phyloP scores from a whole-genome alignment of 2,888 invertebrate species.

The Metalampra italica region DNA sequence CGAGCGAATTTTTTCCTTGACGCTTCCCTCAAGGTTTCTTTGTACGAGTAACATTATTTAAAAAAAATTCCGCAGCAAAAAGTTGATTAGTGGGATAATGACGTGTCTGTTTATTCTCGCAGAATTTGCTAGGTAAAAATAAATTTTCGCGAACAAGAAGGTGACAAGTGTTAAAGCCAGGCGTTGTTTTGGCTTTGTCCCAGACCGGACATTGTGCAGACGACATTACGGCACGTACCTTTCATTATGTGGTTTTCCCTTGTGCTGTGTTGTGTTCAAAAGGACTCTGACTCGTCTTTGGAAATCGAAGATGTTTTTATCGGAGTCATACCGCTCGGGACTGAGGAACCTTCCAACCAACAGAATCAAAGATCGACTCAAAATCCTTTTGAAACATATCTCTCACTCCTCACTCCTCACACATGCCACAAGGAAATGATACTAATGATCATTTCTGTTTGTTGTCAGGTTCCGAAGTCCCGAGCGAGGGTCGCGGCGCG shows the following conservation, averaged over 20 bases:
- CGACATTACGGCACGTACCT: background rate
- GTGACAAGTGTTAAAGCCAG: too few species aligned
- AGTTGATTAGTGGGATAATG: too few species aligned
- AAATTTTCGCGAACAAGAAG: too few species aligned
- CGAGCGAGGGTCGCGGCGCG: constrained; percentile 55
- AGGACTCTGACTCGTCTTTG: constrained; percentile 78
- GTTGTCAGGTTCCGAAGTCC: constrained; percentile 80
- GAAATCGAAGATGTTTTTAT: constrained; percentile 45
- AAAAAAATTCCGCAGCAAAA: too few species aligned
- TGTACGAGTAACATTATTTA: too few species aligned
- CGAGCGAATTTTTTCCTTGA: too few species aligned
- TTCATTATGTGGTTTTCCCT: constrained; percentile 13
- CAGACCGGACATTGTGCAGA: background rate
- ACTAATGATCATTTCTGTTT: constrained; percentile 78
- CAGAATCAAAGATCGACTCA: constrained; percentile 79
- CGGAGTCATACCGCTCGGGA: constrained; percentile 47
- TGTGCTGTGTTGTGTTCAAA: constrained; percentile 70
- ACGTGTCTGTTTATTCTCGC: too few species aligned
- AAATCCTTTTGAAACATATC: constrained; percentile 73
- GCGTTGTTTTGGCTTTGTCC: too few species aligned
- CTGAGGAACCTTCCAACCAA: constrained; percentile 75
- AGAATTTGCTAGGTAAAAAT: too few species aligned
- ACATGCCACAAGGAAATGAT: constrained; percentile 60
- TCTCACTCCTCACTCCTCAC: constrained; percentile 26
- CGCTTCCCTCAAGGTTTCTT: too few species aligned